phyloP scores from a whole-genome alignment of 2,797 vertebrate genomes.

The Xiphophorus birchmanni region DNA sequence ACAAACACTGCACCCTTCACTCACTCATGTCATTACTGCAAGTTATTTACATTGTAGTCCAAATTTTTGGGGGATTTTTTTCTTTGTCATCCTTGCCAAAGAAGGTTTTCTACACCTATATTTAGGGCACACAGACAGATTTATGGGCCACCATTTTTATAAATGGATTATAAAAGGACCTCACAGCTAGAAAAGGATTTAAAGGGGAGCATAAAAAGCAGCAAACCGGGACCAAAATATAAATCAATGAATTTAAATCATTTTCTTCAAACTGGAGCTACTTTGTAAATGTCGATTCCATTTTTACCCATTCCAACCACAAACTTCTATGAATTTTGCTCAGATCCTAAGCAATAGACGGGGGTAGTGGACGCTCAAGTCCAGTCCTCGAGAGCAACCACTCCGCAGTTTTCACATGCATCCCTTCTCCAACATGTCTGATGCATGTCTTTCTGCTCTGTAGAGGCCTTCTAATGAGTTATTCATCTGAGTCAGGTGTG shows the following conservation, averaged over 20 bases:
- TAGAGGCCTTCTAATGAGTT: too few species aligned
- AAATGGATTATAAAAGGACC: constrained; percentile 29
- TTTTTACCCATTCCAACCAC: background rate
- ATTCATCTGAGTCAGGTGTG: background rate
- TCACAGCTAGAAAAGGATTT: constrained; percentile 26
- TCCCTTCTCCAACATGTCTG: background rate
- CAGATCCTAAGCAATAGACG: background rate
- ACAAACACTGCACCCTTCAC: constrained; percentile 71
- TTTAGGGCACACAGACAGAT: constrained; percentile 27
- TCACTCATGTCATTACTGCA: constrained; percentile 42
- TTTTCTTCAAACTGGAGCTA: background rate
- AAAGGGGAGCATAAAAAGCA: background rate
- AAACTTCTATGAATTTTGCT: background rate
- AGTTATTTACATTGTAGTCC: constrained; percentile 59
- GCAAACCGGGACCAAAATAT: background rate
- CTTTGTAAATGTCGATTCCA: background rate
- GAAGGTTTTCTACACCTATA: constrained; percentile 21
- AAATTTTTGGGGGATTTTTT: constrained; percentile 22
- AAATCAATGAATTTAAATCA: background rate
- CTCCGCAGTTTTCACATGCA: background rate
- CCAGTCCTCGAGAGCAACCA: background rate
- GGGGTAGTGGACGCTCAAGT: background rate
- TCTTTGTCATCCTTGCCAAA: constrained; percentile 21
- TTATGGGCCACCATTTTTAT: constrained; percentile 42
- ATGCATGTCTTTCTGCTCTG: background rate